Percentiles rank a stretch among this genome's conserved stretches.
Evolutionary conservation across 1,140 invertebrate genomes (phyloP).

Genomic region (Aphelenchoides fujianensis): DNA sequence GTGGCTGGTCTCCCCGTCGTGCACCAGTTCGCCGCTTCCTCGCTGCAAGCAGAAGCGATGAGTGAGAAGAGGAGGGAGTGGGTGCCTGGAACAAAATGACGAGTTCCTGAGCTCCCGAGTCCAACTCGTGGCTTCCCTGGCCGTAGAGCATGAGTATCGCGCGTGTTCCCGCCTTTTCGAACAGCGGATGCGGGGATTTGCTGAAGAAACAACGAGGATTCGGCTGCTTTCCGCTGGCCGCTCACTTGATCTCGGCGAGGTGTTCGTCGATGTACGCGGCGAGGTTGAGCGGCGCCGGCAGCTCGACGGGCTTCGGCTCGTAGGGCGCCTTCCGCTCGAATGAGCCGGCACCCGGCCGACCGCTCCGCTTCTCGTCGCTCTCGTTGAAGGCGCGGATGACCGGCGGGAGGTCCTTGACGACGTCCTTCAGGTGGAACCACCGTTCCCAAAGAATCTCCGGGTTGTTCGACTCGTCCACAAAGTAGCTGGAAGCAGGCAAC

Average conservation of each 20-base stretch:
- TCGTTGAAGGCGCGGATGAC: constrained; percentile 67
- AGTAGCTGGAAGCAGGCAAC: constrained; percentile 55
- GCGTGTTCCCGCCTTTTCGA: background rate
- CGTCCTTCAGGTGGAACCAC: constrained; percentile 69
- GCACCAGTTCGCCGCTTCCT: background rate
- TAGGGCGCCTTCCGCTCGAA: constrained; percentile 26
- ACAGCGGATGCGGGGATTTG: constrained; percentile 22
- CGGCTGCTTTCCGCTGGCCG: background rate
- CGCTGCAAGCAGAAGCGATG: background rate
- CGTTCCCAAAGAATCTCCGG: constrained; percentile 67
- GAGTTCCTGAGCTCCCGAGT: background rate
- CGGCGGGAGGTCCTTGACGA: constrained; percentile 67
- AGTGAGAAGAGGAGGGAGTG: background rate
- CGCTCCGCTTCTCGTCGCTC: constrained; percentile 66
- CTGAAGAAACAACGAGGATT: constrained; percentile 12
- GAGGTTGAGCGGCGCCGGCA: constrained; percentile 34
- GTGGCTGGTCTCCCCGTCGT: background rate
- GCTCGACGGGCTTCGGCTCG: constrained; percentile 28
- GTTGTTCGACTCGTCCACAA: constrained; percentile 47
- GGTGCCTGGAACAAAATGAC: constrained; percentile 6
- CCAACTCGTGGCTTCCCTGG: background rate
- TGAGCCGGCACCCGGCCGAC: constrained; percentile 43
- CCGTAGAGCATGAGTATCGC: constrained; percentile 6
- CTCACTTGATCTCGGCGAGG: constrained; percentile 42
- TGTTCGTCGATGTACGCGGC: constrained; percentile 43